Base-by-base conservation (phyloP, 2,888 invertebrate species). In the Tupiocoris notatus region DNA sequence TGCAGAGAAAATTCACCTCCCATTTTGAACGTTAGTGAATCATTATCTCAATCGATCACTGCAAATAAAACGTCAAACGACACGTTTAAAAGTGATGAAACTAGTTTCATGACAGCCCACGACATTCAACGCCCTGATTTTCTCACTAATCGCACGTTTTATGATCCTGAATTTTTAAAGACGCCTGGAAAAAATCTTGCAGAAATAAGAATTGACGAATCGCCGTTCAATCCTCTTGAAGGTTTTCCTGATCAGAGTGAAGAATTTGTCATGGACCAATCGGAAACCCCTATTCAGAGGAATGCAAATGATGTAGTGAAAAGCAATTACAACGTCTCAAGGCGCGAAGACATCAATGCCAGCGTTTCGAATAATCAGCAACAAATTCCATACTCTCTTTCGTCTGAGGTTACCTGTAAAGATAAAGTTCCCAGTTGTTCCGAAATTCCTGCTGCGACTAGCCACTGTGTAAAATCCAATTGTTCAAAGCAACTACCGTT, bases 131-230 rank as follows among this genome's bases (percentile, higher is more conserved):
- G 67, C 16, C 23, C 61, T 25, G 76, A 78, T 21, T 39, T 67
- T 9, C 71, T 58, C 24, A 71, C 54, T 20, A 78, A 76, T 17
- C 54, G 68, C 39, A 70, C 68, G 7, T 24, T 68, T 3, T 65
- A 61, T 24, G 78, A 78, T 61, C 68, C 75, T 0, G 67, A 63
- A 25, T 77, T 66, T 56, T 24, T 70, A 1, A 78, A 75, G 75
- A 78, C 78, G n/a, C 78, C 78, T n/a, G 74, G 78, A 17, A 78
- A 58, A 73, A 74, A 74, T 23, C 75, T 75, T 54, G 59, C 68
- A 20, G 61, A 75, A 9, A 64, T 77, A 7, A 57, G 71, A 9
- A 75, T 75, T 12, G 63, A 70, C 12, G 73, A 74, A 18, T 78
- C 78, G 2, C 78, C 78, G 24, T 54, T 77, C 22, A 63, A 71